Evolutionary conservation across 2,113 vertebrate species (phyloP).

Genomic region (Crotophaga sulcirostris): DNA sequence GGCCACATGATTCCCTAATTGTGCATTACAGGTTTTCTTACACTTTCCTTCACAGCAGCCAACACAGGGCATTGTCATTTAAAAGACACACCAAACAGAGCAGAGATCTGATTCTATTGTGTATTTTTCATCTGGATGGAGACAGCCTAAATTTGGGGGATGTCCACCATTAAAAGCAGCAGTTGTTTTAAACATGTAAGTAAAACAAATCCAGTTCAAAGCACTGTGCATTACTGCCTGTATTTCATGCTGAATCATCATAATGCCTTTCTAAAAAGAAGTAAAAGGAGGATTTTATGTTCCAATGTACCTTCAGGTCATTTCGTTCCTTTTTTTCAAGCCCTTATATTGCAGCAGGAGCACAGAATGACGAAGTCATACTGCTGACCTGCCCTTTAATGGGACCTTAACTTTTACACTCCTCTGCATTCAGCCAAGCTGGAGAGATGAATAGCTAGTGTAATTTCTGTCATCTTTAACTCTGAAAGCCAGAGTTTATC

Average conservation of each 20-base stretch:
- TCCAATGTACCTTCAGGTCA: neutral
- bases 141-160: neutral
- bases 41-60: slow-evolving; percentile 31
- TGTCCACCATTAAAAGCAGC: neutral
- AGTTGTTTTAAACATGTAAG: neutral
- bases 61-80: neutral
- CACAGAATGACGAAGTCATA: slow-evolving; percentile 25
- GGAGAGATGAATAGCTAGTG: slow-evolving; percentile 17
- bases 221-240: neutral
- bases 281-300: slow-evolving; percentile 6
- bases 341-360: neutral
- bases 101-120: neutral
- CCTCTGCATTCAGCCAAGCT: slow-evolving; percentile 28
- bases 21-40: slow-evolving; percentile 2
- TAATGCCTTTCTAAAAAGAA: neutral
- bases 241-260: slow-evolving; percentile 21
- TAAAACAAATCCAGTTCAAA: slow-evolving; percentile 26
- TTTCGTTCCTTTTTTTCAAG: slow-evolving; percentile 23
- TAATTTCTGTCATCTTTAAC: slow-evolving; percentile 32
- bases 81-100: neutral
- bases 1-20: slow-evolving; percentile 5
- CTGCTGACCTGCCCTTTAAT: slow-evolving; percentile 57
- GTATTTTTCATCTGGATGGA: neutral
- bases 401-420: slow-evolving; percentile 30
- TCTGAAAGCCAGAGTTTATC: slow-evolving; percentile 45